A percentile compares a stretch with the other conserved stretches of the same genome.
These are phyloP conservation scores for Athene cunicularia DNA, from an alignment of 2,113 vertebrate species.

Conservation along the genomic window DNA sequence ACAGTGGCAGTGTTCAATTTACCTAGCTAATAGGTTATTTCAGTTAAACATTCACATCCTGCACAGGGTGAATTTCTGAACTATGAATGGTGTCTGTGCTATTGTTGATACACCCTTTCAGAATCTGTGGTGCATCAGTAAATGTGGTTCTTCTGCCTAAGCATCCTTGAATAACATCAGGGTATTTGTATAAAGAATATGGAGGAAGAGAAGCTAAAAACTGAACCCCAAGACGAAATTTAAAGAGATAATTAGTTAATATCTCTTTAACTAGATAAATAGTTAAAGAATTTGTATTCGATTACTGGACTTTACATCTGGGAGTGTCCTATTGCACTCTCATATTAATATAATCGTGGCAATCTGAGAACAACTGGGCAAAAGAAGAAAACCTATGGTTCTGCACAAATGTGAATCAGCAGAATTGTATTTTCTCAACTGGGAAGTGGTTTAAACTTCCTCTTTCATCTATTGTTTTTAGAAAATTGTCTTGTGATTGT, in stretches of 20 bases:
- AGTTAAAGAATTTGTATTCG: constrained; percentile 31
- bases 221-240: constrained; percentile 27
- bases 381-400: constrained; percentile 41
- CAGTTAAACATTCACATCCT: neutral
- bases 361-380: neutral
- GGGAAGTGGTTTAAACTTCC: constrained; percentile 74
- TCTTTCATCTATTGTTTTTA: constrained; percentile 73
- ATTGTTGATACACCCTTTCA: neutral
- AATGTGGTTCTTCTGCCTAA: neutral
- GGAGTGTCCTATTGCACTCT: constrained; percentile 14
- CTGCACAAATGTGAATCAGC: constrained; percentile 71
- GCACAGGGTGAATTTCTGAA: neutral
- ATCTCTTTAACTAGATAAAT: too few species aligned
- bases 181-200: neutral
- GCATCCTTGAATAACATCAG: neutral
- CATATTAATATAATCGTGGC: constrained; percentile 25
- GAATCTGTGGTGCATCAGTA: neutral
- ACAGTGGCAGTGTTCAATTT: neutral
- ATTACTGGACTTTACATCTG: constrained; percentile 29
- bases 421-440: constrained; percentile 57
- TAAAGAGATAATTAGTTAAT: constrained; percentile 31
- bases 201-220: neutral
- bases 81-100: neutral
- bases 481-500: constrained; percentile 72
- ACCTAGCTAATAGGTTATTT: neutral